phyloP scores from a whole-genome alignment of 2,888 invertebrate genomes.

The Caenorhabditis virilis region DNA sequence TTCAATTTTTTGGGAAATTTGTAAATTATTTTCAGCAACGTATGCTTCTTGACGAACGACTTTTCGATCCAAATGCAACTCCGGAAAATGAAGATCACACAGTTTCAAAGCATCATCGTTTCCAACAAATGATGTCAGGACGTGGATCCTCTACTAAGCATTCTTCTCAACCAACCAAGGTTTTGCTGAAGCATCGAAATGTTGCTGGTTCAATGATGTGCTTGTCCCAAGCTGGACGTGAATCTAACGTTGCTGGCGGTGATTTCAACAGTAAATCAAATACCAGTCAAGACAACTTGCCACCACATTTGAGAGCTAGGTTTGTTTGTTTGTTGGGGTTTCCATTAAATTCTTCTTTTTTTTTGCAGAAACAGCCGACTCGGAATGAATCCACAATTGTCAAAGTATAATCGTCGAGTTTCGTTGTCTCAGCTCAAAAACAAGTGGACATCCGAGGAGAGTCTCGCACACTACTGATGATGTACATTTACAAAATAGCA shows the following conservation, averaged over 20 bases:
- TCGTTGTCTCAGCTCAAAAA: constrained; percentile 23
- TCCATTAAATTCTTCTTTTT: background rate
- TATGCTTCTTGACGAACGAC: constrained; percentile 14
- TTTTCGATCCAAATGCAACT: constrained; percentile 19
- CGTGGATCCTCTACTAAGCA: background rate
- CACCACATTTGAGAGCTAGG: constrained; percentile 26
- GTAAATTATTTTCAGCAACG: constrained; percentile 30
- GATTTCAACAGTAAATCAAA: constrained; percentile 21
- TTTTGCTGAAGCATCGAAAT: constrained; percentile 38
- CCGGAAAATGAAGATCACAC: constrained; percentile 26
- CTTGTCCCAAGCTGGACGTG: constrained; percentile 28
- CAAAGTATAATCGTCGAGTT: constrained; percentile 11
- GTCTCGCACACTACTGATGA: constrained; percentile 16
- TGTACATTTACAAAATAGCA: background rate
- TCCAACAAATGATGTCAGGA: constrained; percentile 1
- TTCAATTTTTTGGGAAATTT: background rate
- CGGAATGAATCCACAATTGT: background rate
- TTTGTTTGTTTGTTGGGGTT: background rate
- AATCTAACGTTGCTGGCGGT: constrained; percentile 10
- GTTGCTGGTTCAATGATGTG: constrained; percentile 39
- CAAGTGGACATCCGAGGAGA: constrained; percentile 38
- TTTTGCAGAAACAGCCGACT: background rate
- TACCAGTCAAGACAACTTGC: constrained; percentile 19
- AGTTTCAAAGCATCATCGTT: background rate
- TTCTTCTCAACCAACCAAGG: constrained; percentile 18